phyloP scores from a whole-genome alignment of 2,888 invertebrate genomes.

The Eupithecia vulgata region DNA sequence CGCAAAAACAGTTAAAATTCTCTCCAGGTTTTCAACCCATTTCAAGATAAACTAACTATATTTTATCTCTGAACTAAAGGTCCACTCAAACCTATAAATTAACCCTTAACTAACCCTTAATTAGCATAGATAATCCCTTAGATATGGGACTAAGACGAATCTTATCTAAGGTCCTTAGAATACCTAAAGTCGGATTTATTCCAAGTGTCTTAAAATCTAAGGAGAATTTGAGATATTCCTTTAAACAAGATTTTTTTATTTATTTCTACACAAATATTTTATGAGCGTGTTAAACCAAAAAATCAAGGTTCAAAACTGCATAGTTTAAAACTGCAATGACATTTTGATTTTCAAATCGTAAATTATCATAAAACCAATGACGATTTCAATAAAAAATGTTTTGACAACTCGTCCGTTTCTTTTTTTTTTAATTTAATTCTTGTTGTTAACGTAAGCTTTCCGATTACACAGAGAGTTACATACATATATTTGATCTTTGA shows the following conservation, averaged over 20 bases:
- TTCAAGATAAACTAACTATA: conserved; percentile 22
- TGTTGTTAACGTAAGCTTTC: too few relatives aligned
- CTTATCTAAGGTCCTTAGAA: conserved; percentile 40
- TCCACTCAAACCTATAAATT: conserved; percentile 52
- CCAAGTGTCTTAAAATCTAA: neutral
- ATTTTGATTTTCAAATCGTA: neutral
- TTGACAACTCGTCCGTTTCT: neutral
- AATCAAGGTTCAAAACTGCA: neutral
- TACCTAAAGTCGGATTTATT: conserved; percentile 4
- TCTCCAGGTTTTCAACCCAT: neutral
- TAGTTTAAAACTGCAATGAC: neutral
- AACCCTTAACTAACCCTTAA: conserved; percentile 51
- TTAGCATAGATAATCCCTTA: conserved; percentile 61
- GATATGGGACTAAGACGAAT: conserved; percentile 46
- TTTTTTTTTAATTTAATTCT: too few relatives aligned
- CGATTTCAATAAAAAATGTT: neutral
- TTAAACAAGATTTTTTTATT: too few relatives aligned
- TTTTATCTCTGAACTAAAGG: conserved; percentile 43
- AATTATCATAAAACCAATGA: neutral
- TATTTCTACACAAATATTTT: too few relatives aligned
- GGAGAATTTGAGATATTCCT: neutral
- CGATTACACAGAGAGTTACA: too few relatives aligned
- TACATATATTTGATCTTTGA: too few relatives aligned
- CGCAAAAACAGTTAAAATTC: neutral
- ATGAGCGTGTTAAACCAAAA: neutral